Percentiles rank a stretch among this genome's conserved stretches.
phyloP scores from a whole-genome alignment of 2,113 vertebrate species.

The Alligator sinensis region DNA sequence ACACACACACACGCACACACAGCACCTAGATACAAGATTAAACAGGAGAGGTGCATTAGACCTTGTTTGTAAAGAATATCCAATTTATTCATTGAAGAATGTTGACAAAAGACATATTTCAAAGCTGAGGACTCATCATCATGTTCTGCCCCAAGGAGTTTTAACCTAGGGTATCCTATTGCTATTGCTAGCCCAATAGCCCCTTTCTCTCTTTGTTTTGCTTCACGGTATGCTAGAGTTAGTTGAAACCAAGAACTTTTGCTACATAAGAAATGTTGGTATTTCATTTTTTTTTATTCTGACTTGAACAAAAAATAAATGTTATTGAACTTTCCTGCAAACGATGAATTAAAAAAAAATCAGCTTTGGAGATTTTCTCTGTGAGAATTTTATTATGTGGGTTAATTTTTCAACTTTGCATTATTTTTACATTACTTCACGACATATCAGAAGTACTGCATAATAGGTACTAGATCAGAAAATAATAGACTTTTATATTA shows the following conservation, averaged over 20 bases:
- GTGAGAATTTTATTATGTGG: conserved; percentile 41
- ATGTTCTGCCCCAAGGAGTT: background rate
- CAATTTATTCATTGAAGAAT: background rate
- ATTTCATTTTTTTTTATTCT: conserved; percentile 10
- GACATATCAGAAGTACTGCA: too few species aligned
- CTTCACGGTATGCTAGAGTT: too few species aligned
- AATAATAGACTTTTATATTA: too few species aligned
- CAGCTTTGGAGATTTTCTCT: conserved; percentile 32
- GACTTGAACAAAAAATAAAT: conserved; percentile 18
- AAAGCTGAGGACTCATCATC: background rate
- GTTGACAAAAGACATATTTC: background rate
- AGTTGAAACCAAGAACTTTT: too few species aligned
- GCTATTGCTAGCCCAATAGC: background rate
- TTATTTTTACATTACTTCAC: conserved; percentile 35
- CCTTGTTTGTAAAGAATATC: background rate
- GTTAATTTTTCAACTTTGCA: background rate
- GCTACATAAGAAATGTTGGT: background rate
- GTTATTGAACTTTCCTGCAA: conserved; percentile 32
- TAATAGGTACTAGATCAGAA: too few species aligned
- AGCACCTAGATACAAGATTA: background rate
- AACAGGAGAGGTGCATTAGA: background rate
- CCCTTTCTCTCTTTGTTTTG: background rate
- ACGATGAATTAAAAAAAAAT: conserved; percentile 48
- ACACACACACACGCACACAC: too few species aligned
- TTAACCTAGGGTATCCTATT: background rate